These are phyloP conservation scores for Rotaria sp. DNA, from an alignment of 2,888 invertebrate species.

Conservation along the genomic window DNA sequence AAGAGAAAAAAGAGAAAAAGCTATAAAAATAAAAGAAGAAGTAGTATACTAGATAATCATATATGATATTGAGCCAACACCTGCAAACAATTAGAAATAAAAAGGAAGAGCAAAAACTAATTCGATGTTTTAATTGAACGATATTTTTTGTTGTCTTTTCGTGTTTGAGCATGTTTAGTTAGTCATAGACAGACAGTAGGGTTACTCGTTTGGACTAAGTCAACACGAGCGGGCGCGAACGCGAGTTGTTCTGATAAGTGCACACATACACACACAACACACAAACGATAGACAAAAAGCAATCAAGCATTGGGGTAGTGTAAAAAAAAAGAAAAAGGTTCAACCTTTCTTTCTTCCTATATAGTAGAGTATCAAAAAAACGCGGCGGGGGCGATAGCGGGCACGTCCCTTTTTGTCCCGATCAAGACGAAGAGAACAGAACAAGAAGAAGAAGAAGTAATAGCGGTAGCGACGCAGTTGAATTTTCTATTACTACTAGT, in stretches of 20 bases:
- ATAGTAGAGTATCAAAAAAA: slow-evolving; percentile 9
- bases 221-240: slow-evolving; percentile 4
- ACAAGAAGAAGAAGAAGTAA: slow-evolving; percentile 15
- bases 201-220: slow-evolving; percentile 19
- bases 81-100: neutral
- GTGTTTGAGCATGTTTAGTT: neutral
- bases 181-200: neutral
- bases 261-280: slow-evolving; percentile 10
- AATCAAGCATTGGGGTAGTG: slow-evolving; percentile 13
- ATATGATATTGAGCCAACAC: neutral
- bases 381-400: slow-evolving; percentile 10
- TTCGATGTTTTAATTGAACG: slow-evolving; percentile 3
- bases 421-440: slow-evolving; percentile 19
- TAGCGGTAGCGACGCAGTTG: neutral
- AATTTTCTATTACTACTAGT: slow-evolving; percentile 14
- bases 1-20: neutral
- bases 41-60: neutral
- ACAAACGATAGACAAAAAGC: slow-evolving; percentile 10
- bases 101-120: neutral
- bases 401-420: slow-evolving; percentile 22
- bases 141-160: slow-evolving; percentile 10
- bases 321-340: slow-evolving; percentile 19
- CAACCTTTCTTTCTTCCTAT: slow-evolving; percentile 15
- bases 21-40: neutral
- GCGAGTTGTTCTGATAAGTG: slow-evolving; percentile 4